Conservation (phyloP, 2,888 invertebrate genomes). For the Cephus sareptanus region DNA sequence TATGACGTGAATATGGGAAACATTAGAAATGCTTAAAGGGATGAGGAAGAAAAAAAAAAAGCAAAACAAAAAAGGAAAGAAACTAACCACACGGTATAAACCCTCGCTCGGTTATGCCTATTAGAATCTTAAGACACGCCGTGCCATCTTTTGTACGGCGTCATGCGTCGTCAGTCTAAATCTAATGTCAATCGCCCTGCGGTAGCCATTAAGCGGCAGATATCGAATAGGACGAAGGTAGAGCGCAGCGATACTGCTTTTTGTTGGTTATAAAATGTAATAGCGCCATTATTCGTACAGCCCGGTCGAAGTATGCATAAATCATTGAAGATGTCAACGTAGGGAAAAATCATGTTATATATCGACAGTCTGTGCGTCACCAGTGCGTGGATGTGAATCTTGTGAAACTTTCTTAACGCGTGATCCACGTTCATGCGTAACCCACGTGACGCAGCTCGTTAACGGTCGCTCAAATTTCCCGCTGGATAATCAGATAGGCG, state of each 20-base stretch:
- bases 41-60: too few species aligned
- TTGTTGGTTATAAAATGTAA: too few species aligned
- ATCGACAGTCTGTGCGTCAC: background rate
- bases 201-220: background rate
- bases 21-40: too few species aligned
- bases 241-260: background rate
- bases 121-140: constrained; percentile 34
- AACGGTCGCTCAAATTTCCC: too few species aligned
- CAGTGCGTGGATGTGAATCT: background rate
- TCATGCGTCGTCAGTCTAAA: constrained; percentile 37
- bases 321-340: background rate
- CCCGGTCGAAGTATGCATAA: background rate
- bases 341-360: background rate
- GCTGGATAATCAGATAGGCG: background rate
- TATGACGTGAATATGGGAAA: background rate
- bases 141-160: constrained; percentile 43
- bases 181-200: constrained; percentile 36
- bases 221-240: background rate
- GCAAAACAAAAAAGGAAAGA: background rate
- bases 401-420: background rate
- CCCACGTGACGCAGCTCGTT: background rate
- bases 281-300: background rate
- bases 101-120: constrained; percentile 30
- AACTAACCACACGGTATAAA: background rate
- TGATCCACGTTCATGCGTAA: background rate